Base-by-base conservation (phyloP, 2,888 invertebrate genomes). In the Agonopterix heracliana region DNA sequence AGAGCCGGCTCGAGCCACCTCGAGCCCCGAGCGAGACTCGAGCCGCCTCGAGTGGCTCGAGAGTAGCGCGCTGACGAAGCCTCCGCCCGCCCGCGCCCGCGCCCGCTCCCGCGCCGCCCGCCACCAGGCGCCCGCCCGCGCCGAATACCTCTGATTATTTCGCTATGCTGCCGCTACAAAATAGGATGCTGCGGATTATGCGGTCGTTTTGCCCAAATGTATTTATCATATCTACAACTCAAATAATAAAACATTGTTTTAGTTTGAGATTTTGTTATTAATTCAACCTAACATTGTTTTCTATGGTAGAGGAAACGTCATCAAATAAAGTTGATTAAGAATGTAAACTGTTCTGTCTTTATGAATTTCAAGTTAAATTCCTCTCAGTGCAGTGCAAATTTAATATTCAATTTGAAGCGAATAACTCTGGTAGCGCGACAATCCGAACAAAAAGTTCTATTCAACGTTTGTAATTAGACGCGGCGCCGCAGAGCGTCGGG, bases 391-490 rank as follows among this genome's bases (percentile, higher is more conserved):
- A 56, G 61, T 63, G 61, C 61, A 66, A 68, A 64, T 63, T 61
- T 66, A 68, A 81, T 81, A 78, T 79, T 81, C 70, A 78, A 77
- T 79, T 77, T 75, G 61, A 74, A 75, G 71, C 73, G 77, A 78
- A 78, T 80, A 74, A 78, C 73, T 74, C 70, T 68, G 68, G 75
- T 71, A 57, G 68, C 66, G 74, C 74, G 75, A 78, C 78, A 83
- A 82, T 79, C 75, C 55, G 69, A 73, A 75, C 78, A 84, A 82
- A 82, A 81, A 81, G 74, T 76, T 71, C 54, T 63, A 67, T 78
- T 75, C 75, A 74, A 70, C 76, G 72, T 76, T 82, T 79, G 80
- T 78, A 81, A 84, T 83, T 80, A 83, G 75, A 81, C 71, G 70
- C 74, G 70, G 65, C 71, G 70, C 74, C 70, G 65, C 74, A 63